These are phyloP conservation scores for Apis dorsata DNA, from an alignment of 1,140 invertebrate genomes.

Conservation along the genomic window DNA sequence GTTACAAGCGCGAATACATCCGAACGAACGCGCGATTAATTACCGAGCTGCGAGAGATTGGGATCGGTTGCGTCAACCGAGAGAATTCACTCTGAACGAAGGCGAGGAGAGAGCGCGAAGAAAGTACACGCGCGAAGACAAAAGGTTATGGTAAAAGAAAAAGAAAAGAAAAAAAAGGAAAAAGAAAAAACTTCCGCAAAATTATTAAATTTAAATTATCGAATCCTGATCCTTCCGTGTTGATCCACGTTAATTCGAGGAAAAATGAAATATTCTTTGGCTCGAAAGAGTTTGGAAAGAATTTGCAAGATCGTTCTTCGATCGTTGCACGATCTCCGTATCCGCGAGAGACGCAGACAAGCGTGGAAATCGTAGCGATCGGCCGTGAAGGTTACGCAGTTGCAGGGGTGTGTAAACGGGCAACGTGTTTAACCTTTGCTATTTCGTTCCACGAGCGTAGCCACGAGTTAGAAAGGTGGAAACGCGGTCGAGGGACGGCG, in stretches of 20 bases:
- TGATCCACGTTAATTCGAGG: too few species aligned
- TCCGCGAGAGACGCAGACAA: not conserved
- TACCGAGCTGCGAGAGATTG: conserved; percentile 37
- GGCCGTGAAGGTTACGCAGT: conserved; percentile 60
- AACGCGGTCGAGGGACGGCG: not conserved
- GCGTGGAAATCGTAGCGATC: conserved; percentile 37
- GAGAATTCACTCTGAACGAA: not conserved
- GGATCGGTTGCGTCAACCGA: conserved; percentile 33
- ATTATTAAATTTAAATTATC: too few species aligned
- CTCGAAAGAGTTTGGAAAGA: too few species aligned
- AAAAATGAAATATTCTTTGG: too few species aligned
- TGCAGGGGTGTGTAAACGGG: conserved; percentile 36
- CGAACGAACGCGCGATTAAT: conserved; percentile 42
- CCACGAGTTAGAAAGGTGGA: conserved; percentile 54
- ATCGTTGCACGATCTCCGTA: too few species aligned
- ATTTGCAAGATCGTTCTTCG: too few species aligned
- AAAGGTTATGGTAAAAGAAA: not conserved
- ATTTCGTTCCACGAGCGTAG: conserved; percentile 24
- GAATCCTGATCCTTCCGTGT: too few species aligned
- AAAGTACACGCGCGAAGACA: not conserved
- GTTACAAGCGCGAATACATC: conserved; percentile 50
- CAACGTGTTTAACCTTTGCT: conserved; percentile 58
- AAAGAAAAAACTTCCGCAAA: conserved; percentile 7
- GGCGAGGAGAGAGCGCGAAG: not conserved
- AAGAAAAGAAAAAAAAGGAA: too few species aligned